Base-by-base conservation (phyloP, 1,140 invertebrate species). In the Meteorus sp. region DNA sequence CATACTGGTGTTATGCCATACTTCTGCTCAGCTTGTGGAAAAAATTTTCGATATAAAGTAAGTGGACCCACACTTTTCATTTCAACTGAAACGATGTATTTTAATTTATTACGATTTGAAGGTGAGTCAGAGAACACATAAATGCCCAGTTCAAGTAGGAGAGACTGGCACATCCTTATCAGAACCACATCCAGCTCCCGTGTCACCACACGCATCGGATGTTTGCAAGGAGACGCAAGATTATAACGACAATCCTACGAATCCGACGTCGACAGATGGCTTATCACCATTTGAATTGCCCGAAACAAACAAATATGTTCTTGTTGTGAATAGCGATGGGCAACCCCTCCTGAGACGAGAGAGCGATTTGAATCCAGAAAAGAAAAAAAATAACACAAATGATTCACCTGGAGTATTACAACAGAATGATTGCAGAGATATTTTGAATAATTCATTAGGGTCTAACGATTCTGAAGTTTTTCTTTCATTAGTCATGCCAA, bases 1-100 rank as follows among this genome's bases (percentile, higher is more conserved):
- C 91, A 93, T 64, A 93, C 90, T 2, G 89, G 89, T 29, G 88
- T 84, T 1, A 90, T 91, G 87, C 89, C 89, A 1, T 93, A 93
- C 67, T 89, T 88, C 73, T 94, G 92, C 73, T 86, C 86, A 41
- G 83, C 84, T 3, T 94, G 92, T 73, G 84, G 87, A 53, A 93
- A 91, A 82, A 89, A 81, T 67, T 94, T 93, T 73, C 81, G 91
- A 63, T 93, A 93, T 67, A 94, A 94, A 83, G 91, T 88, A 73
- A 27, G 54, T 35, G 56, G 53, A 56, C 60, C 60, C 22, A 27
- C 55, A 45, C n/a, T 8, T 45, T 37, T 48, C 17, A 60, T 56
- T 51, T 56, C 23, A 23, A 43, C 8, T 9, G n/a, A 37, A n/a
- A 20, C 17, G 19, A 31, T 39, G 35, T 23, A 35, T 20, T 47